Evolutionary conservation across 53 echinoderm and acorn worm species (phyloP).

Genomic region (Paelopatides confundens): DNA sequence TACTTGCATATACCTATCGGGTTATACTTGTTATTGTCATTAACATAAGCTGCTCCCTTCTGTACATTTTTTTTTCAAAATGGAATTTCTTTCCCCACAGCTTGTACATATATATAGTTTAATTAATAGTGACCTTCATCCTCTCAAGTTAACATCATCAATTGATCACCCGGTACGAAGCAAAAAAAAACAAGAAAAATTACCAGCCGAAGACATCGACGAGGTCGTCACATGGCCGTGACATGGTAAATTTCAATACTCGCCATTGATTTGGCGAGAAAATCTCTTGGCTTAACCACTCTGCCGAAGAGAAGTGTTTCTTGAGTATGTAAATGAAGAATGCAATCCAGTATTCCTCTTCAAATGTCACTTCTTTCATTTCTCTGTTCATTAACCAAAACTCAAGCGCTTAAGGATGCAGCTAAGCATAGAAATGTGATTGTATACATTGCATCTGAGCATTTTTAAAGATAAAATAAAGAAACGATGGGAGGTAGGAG

Average conservation of each 20-base stretch:
- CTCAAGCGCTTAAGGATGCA: slow-evolving; percentile 53
- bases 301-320: slow-evolving; percentile 48
- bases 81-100: too few relatives aligned
- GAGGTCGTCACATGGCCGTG: slow-evolving; percentile 39
- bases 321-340: slow-evolving; percentile 46
- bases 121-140: slow-evolving; percentile 41
- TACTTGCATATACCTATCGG: too few relatives aligned
- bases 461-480: slow-evolving; percentile 43
- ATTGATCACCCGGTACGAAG: slow-evolving; percentile 6
- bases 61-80: too few relatives aligned
- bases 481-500: slow-evolving; percentile 42
- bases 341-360: slow-evolving; percentile 46
- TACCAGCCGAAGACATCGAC: background rate
- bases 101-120: background rate
- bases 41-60: too few relatives aligned
- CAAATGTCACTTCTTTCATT: slow-evolving; percentile 51
- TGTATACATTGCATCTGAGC: slow-evolving; percentile 52
- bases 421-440: slow-evolving; percentile 57
- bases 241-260: slow-evolving; percentile 44
- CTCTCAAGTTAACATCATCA: background rate
- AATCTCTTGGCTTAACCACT: slow-evolving; percentile 40
- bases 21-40: too few relatives aligned
- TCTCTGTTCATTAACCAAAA: slow-evolving; percentile 47
- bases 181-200: background rate
- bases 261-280: slow-evolving; percentile 40